Percentiles rank a stretch among this genome's conserved stretches.
These are phyloP conservation scores for Cylloceria caligata DNA, from an alignment of 2,888 invertebrate species.

Conservation along the genomic window DNA sequence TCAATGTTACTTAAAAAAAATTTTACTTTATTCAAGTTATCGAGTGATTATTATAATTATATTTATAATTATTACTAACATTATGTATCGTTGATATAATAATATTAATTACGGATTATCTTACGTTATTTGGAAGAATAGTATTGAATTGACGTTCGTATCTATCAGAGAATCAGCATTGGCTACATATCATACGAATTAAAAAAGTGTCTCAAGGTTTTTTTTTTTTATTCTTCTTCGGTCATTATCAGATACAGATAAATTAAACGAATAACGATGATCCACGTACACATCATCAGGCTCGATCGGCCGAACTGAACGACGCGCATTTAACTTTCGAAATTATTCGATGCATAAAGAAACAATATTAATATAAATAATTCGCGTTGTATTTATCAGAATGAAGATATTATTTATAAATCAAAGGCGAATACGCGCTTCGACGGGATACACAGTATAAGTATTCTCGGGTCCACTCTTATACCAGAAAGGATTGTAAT, in stretches of 20 bases:
- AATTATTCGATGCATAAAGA: slow-evolving; percentile 19
- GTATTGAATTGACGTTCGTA: slow-evolving; percentile 55
- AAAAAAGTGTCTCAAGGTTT: slow-evolving; percentile 38
- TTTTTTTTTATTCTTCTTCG: no score
- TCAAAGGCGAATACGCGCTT: slow-evolving; percentile 42
- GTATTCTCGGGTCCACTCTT: slow-evolving; percentile 62
- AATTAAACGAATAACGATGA: slow-evolving; percentile 37
- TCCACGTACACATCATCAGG: slow-evolving; percentile 44
- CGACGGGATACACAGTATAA: slow-evolving; percentile 53
- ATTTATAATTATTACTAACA: not conserved
- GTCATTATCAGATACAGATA: slow-evolving; percentile 28
- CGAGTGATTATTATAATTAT: slow-evolving; percentile 30
- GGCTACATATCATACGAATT: slow-evolving; percentile 68
- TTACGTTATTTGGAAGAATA: slow-evolving; percentile 35
- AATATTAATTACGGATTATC: slow-evolving; percentile 7
- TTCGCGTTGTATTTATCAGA: not conserved
- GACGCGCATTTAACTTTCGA: slow-evolving; percentile 35
- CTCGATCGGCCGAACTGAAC: slow-evolving; percentile 48
- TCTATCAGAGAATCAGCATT: slow-evolving; percentile 66
- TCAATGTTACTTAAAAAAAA: slow-evolving; percentile 36
- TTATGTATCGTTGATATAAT: slow-evolving; percentile 28
- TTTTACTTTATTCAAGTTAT: slow-evolving; percentile 41
- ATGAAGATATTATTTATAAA: slow-evolving; percentile 33
- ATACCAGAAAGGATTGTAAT: slow-evolving; percentile 53
- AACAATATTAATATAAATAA: not conserved